Evolutionary conservation across 64 coral and sea anemone genomes (phyloP).

Genomic region (Porites australiensis): DNA sequence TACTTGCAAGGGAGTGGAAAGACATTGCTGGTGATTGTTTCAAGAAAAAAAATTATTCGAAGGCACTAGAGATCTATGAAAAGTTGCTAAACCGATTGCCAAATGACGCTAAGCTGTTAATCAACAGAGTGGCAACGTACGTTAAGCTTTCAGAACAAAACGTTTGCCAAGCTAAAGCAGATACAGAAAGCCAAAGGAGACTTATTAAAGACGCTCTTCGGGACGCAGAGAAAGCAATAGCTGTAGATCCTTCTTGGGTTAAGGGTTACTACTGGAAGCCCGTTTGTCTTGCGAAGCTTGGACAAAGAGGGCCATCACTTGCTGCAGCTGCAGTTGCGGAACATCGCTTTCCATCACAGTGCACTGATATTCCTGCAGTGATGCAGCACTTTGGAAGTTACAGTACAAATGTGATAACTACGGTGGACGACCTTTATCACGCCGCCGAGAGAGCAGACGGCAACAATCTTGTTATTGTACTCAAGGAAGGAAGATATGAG

Average conservation of each 20-base stretch:
- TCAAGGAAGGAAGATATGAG: constrained; percentile 7
- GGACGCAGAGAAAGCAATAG: too few species aligned
- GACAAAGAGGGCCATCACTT: background rate
- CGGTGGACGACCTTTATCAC: background rate
- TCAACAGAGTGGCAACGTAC: background rate
- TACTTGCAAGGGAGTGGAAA: background rate
- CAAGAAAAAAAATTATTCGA: background rate
- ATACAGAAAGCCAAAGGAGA: too few species aligned
- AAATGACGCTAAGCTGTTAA: constrained; percentile 14
- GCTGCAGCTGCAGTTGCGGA: constrained; percentile 8
- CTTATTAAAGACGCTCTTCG: background rate
- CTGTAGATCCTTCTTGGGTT: constrained; percentile 1
- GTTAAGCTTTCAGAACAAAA: background rate
- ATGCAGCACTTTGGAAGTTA: background rate
- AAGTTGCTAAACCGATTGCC: background rate
- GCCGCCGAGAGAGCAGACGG: background rate
- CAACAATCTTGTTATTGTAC: background rate
- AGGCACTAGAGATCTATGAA: background rate
- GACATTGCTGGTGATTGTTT: background rate
- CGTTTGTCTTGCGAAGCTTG: constrained; percentile 5
- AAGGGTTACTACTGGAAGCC: background rate
- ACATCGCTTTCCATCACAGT: constrained; percentile 1
- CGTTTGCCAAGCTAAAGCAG: too few species aligned
- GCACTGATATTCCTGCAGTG: background rate
- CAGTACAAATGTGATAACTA: background rate